Evolutionary conservation across 2,113 vertebrate genomes (phyloP).

Genomic region (Mus pahari): DNA sequence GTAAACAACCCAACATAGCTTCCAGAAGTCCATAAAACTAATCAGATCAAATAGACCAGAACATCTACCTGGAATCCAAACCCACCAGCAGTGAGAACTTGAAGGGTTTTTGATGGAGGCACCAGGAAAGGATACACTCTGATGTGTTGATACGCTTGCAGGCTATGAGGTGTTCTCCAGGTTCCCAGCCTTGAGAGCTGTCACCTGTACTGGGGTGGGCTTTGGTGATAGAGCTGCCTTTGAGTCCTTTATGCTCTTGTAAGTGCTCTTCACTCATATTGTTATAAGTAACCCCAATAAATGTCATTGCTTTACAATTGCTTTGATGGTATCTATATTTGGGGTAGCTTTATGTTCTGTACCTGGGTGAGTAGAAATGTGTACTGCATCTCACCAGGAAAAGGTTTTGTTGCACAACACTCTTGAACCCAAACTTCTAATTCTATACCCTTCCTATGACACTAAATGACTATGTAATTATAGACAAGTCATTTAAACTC

Average conservation of each 20-base stretch:
- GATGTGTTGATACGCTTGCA: no score
- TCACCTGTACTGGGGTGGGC: no score
- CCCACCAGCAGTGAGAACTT: no score
- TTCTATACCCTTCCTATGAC: neutral
- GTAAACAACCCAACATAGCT: neutral
- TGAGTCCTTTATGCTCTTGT: neutral
- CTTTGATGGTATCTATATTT: neutral
- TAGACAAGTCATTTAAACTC: neutral
- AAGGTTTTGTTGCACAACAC: neutral
- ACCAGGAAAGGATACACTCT: no score
- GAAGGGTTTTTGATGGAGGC: neutral
- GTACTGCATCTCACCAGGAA: neutral
- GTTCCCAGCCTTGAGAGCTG: neutral
- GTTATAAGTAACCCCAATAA: neutral
- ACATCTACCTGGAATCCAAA: neutral
- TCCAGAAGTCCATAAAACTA: neutral
- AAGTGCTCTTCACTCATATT: neutral
- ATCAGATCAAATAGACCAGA: neutral
- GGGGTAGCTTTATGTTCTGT: neutral
- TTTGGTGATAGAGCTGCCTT: no score
- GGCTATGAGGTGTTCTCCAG: neutral
- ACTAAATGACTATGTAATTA: neutral
- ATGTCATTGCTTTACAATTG: neutral
- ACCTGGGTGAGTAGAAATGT: neutral
- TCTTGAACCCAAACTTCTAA: neutral